Conservation (phyloP, 2,797 vertebrate species). For the Oreortyx pictus region DNA sequence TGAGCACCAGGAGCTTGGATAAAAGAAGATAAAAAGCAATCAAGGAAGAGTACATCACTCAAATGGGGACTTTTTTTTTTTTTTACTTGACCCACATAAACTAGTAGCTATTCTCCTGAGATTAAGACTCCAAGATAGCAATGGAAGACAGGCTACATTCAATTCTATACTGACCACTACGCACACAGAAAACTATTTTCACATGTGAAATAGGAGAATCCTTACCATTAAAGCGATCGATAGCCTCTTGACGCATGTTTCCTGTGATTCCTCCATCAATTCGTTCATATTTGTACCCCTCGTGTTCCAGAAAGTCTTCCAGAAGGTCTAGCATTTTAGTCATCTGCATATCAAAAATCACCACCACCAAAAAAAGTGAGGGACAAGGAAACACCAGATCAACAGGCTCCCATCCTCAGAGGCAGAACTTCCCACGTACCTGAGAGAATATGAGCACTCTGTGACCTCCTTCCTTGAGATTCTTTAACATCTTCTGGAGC, state of each 20-base stretch:
- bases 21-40: slow-evolving; percentile 22
- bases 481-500: slow-evolving; percentile 96
- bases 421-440: slow-evolving; percentile 73
- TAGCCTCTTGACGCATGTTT: slow-evolving; percentile 97
- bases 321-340: slow-evolving; percentile 98
- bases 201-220: not conserved
- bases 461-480: slow-evolving; percentile 95
- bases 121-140: not conserved
- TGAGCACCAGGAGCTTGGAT: slow-evolving; percentile 92
- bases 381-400: not conserved
- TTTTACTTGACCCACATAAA: not conserved
- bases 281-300: slow-evolving; percentile 98
- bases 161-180: not conserved
- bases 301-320: slow-evolving; percentile 96
- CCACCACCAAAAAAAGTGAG: not conserved
- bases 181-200: not conserved
- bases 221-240: slow-evolving; percentile 96
- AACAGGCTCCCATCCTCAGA: not conserved
- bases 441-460: slow-evolving; percentile 98
- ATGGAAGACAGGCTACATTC: not conserved
- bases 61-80: not conserved
- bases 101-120: no score
- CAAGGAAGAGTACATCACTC: not conserved
- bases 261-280: slow-evolving; percentile 98
- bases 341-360: slow-evolving; percentile 82